Evolutionary conservation across 2,797 vertebrate genomes (phyloP).

Genomic region (Microcaecilia unicolor): DNA sequence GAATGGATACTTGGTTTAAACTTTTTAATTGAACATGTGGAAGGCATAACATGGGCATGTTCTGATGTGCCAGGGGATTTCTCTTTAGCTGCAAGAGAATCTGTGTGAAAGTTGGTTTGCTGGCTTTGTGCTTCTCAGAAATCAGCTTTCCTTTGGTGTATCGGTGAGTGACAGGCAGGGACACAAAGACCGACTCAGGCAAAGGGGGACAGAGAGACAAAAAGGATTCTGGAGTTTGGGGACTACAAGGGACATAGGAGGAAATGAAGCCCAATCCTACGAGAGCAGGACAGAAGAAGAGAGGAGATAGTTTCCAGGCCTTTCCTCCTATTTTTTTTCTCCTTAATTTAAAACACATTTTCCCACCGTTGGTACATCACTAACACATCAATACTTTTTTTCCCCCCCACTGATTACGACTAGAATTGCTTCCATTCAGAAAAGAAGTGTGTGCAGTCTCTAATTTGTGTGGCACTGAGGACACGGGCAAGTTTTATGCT

Average conservation of each 20-base stretch:
- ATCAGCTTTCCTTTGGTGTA: constrained; percentile 58
- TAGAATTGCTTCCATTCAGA: too few species aligned
- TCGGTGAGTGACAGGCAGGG: constrained; percentile 71
- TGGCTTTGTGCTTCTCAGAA: constrained; percentile 65
- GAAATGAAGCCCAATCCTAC: constrained; percentile 58
- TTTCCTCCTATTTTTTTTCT: neutral
- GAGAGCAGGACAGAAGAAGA: constrained; percentile 2
- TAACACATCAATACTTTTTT: too few species aligned
- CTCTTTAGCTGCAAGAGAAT: constrained; percentile 21
- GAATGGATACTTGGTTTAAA: too few species aligned
- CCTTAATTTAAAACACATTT: too few species aligned
- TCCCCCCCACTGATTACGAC: too few species aligned
- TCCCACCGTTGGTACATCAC: too few species aligned
- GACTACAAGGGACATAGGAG: constrained; percentile 57
- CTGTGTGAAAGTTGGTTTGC: constrained; percentile 36
- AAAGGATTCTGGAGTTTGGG: constrained; percentile 34
- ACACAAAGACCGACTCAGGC: constrained; percentile 71
- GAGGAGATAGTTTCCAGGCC: constrained; percentile 27
- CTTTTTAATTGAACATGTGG: too few species aligned
- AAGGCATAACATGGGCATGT: too few species aligned
- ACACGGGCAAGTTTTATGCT: too few species aligned
- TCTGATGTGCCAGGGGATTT: too few species aligned
- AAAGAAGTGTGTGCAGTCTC: too few species aligned
- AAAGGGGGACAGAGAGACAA: constrained; percentile 29
- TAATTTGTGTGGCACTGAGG: too few species aligned